Conservation (phyloP, 2,113 vertebrate genomes). For the Patagioenas fasciata region DNA sequence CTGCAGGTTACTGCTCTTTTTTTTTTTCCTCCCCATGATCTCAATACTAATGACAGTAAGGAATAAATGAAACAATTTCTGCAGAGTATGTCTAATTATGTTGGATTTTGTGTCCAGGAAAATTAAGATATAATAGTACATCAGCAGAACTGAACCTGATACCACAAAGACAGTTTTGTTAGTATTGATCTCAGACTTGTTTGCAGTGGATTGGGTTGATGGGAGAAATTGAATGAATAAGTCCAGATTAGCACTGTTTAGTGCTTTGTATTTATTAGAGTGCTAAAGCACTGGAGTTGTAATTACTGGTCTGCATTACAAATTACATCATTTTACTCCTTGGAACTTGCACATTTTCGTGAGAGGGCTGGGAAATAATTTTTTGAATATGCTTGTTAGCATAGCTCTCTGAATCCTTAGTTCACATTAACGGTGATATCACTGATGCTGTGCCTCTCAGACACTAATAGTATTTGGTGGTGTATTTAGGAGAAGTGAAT, state of each 20-base stretch:
- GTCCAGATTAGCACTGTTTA: background rate
- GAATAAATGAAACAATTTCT: slow-evolving; percentile 43
- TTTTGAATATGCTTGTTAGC: slow-evolving; percentile 13
- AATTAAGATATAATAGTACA: slow-evolving; percentile 29
- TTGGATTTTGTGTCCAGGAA: slow-evolving; percentile 63
- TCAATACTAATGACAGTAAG: slow-evolving; percentile 38
- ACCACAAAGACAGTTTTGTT: slow-evolving; percentile 39
- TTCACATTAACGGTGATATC: background rate
- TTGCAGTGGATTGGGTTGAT: slow-evolving; percentile 20
- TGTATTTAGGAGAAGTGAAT: background rate
- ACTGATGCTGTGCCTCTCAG: background rate
- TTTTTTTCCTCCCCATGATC: background rate
- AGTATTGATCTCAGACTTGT: slow-evolving; percentile 46
- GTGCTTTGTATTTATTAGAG: slow-evolving; percentile 36
- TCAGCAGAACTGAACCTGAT: slow-evolving; percentile 28
- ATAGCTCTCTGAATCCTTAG: background rate
- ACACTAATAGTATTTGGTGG: background rate
- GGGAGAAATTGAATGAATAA: slow-evolving; percentile 30
- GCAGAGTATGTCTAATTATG: slow-evolving; percentile 38
- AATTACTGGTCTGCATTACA: slow-evolving; percentile 37
- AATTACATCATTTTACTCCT: background rate
- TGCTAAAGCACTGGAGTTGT: slow-evolving; percentile 32
- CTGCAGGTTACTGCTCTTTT: background rate
- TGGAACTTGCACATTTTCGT: background rate
- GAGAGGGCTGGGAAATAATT: background rate